Base-by-base conservation (phyloP, 2,113 vertebrate genomes). In the Fulica atra region DNA sequence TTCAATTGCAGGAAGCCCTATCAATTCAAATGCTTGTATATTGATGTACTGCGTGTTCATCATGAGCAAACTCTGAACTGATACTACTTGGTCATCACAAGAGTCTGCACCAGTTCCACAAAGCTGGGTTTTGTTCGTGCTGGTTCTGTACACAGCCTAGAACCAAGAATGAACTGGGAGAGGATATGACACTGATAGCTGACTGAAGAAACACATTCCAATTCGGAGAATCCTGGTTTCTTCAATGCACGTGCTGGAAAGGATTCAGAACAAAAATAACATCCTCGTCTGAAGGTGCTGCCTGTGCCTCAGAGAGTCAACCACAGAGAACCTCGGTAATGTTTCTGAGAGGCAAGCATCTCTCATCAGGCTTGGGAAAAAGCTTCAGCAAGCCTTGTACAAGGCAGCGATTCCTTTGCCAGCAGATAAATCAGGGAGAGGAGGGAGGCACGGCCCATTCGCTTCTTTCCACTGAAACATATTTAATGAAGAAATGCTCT, bases 31-130 rank as follows among this genome's bases (percentile, higher is more conserved):
- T 1, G 11, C 8, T 4, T 69, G 13, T 7, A 1, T 16, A 8
- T 3, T 12, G 25, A 6, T 6, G 11, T 3, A 31, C 21, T 0
- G 1, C 6, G 25, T 19, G 26, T 29, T 25, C 18, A 53, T 54
- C 16, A 1, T 0, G 31, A n/a, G 12, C 6, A 28, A 56, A 20
- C 40, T 16, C 48, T 19, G 3, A 68, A 3, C 24, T n/a, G 51
- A 15, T 5, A 19, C 31, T 28, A 6, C 59, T 77, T 38, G 9
- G 50, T 6, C 54, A 46, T 4, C 23, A 2, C 0, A 68, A 38
- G 8, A 44, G n/a, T 20, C 77, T 70, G 23, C 54, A 56, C 2
- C 81, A 56, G 21, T 44, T 42, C 13, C 66, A 71, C 38, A 25
- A 12, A 60, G 42, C 0, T 50, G 51, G 19, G 15, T 6, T 12